Percentiles rank a stretch among this genome's conserved stretches.
Conservation (phyloP, 2,113 vertebrate genomes). For the Aythya baeri region DNA sequence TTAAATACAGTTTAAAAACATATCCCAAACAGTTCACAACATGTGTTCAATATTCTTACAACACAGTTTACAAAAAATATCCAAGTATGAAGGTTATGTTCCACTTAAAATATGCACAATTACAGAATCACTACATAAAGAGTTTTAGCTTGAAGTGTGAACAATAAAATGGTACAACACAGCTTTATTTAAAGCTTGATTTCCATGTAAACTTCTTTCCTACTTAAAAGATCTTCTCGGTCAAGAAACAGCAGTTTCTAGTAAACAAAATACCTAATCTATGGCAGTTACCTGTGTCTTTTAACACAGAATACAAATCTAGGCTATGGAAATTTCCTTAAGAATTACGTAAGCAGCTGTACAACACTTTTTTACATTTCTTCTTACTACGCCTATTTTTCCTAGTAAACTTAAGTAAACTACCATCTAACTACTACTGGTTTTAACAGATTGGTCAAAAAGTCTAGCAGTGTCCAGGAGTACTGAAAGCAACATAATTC, state of each 20-base stretch:
- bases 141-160: slow-evolving; percentile 1
- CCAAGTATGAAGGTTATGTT: slow-evolving; percentile 66
- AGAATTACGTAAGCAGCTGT: neutral
- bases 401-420: neutral
- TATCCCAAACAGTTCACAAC: neutral
- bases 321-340: neutral
- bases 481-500: neutral
- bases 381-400: neutral
- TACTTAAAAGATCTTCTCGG: neutral
- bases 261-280: neutral
- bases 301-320: neutral
- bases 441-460: neutral
- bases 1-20: slow-evolving; percentile 60
- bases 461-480: neutral
- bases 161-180: slow-evolving; percentile 11
- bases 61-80: slow-evolving; percentile 40
- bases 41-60: slow-evolving; percentile 21
- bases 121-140: slow-evolving; percentile 57
- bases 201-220: neutral
- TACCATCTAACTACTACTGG: neutral
- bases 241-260: neutral
- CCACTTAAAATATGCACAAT: slow-evolving; percentile 43
- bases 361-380: neutral
- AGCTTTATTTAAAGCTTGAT: neutral
- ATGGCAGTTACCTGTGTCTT: neutral